Evolutionary conservation across 2,888 invertebrate species (phyloP), one percentile per base, ranked within the genome.

Genomic region (Phortica okadai): DNA sequence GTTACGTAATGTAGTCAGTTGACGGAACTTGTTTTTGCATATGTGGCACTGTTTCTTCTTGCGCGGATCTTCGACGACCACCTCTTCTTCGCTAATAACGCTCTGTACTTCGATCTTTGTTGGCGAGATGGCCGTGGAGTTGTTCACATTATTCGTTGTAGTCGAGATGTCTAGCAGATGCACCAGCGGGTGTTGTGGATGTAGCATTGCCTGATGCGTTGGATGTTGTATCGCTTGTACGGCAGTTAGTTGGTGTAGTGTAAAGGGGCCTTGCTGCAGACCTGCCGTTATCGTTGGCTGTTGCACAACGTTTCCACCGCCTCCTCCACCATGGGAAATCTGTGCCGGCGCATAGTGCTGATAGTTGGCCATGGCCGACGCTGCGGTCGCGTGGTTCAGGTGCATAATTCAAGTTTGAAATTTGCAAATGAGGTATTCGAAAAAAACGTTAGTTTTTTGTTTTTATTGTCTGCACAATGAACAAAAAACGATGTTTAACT

Each of bases 31-130:
- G 76, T 90, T 90, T 79, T 90, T 90, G 83, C 90, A 90, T 78
- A 90, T 89, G 89, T 89, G 90, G 87, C 90, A 90, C 82, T 90
- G 86, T 78, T 90, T 90, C 82, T 90, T 90, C 74, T 90, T 90
- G 14, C 90, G 90, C 44, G 90, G 90, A 88, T 90, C 90, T 79
- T 90, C 90, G 42, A 90, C 90, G 33, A 88, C 82, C 64, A 83
- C 78, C 50, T 87, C 88, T 64, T 89, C 89, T 74, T 84, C 86
- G 58, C 84, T 86, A 72, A 90, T 88, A 50, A 89, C 89, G 73
- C 84, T 88, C 75, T 89, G 88, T 44, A 89, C 85, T 78, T 90
- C 90, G 69, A 90, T 83, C 69, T 90, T 90, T 82, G 89, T 88
- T 0, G 90, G 90, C 56, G 90, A 87, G 64, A 89, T 85, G 67